Conservation (phyloP, 2,888 invertebrate species). For the Norana najaformis region DNA sequence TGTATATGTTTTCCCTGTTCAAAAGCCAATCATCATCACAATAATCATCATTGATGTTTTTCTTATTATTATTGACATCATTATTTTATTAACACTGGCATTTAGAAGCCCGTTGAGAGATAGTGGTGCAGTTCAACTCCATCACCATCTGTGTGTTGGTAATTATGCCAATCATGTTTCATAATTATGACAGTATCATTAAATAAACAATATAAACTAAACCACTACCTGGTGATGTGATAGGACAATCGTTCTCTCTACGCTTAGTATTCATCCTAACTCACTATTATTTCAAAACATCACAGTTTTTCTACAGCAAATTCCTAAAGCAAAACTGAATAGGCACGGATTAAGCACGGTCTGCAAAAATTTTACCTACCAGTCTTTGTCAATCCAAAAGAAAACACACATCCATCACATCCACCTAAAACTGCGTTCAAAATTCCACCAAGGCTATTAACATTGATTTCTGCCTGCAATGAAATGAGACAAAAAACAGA, state of each 20-base stretch:
- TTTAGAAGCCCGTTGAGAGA: too few species aligned
- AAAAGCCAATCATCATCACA: neutral
- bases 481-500: neutral
- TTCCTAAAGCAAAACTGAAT: neutral
- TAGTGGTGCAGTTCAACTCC: neutral
- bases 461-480: neutral
- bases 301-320: neutral
- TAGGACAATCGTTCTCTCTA: neutral
- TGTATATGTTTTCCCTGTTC: conserved; percentile 63
- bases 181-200: too few species aligned
- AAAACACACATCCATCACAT: conserved; percentile 2
- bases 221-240: neutral
- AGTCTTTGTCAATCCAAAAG: conserved; percentile 21
- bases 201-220: neutral
- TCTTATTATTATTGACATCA: neutral
- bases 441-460: conserved; percentile 14
- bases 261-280: neutral
- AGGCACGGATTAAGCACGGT: neutral
- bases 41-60: neutral
- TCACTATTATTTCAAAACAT: neutral
- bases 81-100: too few species aligned
- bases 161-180: too few species aligned
- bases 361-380: neutral
- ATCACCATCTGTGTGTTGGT: neutral
- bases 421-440: neutral